phyloP scores from a whole-genome alignment of 2,888 invertebrate genomes.

The Leptopilina myrica region DNA sequence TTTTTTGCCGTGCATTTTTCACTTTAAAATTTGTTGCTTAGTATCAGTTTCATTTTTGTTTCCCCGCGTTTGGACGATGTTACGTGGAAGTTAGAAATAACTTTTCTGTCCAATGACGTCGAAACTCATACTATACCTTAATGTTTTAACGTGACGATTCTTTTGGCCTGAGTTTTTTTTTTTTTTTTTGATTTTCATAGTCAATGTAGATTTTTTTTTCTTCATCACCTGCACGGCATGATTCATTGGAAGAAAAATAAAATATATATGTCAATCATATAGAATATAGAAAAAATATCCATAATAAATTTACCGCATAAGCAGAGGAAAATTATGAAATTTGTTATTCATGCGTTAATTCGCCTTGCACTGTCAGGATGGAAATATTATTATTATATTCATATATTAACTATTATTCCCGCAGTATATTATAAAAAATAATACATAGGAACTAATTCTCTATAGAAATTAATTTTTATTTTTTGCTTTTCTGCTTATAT shows the following conservation, averaged over 20 bases:
- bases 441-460: too few species aligned
- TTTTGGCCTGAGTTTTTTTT: slow-evolving; percentile 19
- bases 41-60: slow-evolving; percentile 52
- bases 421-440: too few species aligned
- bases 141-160: slow-evolving; percentile 31
- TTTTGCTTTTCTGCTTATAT: too few species aligned
- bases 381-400: too few species aligned
- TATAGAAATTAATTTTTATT: too few species aligned
- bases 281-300: background rate
- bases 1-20: background rate
- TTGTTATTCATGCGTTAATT: too few species aligned
- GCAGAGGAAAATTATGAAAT: too few species aligned
- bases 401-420: too few species aligned
- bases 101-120: slow-evolving; percentile 60
- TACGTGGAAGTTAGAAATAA: slow-evolving; percentile 66
- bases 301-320: too few species aligned
- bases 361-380: too few species aligned
- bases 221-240: slow-evolving; percentile 16
- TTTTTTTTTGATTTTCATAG: background rate
- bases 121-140: slow-evolving; percentile 23
- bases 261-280: background rate
- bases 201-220: background rate
- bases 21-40: slow-evolving; percentile 26
- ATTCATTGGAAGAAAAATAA: background rate
- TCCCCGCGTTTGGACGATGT: slow-evolving; percentile 54